Evolutionary conservation across 2,888 invertebrate genomes (phyloP), one percentile per base, ranked within the genome.

Genomic region (Chrysolina americana): DNA sequence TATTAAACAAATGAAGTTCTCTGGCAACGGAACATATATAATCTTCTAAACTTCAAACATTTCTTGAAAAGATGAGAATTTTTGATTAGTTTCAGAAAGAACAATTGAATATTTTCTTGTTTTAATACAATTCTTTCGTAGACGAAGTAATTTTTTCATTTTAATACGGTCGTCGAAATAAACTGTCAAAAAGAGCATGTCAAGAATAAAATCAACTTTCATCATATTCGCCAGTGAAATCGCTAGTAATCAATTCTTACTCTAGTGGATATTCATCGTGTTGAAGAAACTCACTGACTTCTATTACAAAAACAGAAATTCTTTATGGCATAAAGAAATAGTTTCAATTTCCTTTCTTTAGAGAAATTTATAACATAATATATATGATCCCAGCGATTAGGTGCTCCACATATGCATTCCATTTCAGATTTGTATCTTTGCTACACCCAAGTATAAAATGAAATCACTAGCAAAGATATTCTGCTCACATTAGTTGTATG

Each of bases 371-470:
- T 41, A 53, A 53, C 53, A 48, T 47, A 21, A 36, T 11, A 68
- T 68, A n/a, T 28, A 53, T 19, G 68, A 68, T 68, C 41, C 19
- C 17, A 53, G 53, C 53, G 53, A 68, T 41, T 66, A 53, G 19
- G 10, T 53, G 53, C 41, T 19, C 53, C 68, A 53, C 53, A 53
- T 68, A 41, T 53, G 50, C 68, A 68, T 17, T 68, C 41, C 53
- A 41, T 53, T 28, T 19, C 41, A n/a, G 68, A 68, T 68, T 68
- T 41, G 5, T 53, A 68, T 68, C 68, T 68, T 41, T 53, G 68
- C 28, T 68, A 68, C 68, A 68, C 68, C 68, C 48, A 66, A 53
- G 68, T 68, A 53, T 21, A 41, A 41, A 68, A 68, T 53, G 41
- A 68, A 53, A 53, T 68, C 53, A 36, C 21, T 68, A 15, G 17